Conservation (phyloP, 1,140 invertebrate species). For the Meteorus sp. region DNA sequence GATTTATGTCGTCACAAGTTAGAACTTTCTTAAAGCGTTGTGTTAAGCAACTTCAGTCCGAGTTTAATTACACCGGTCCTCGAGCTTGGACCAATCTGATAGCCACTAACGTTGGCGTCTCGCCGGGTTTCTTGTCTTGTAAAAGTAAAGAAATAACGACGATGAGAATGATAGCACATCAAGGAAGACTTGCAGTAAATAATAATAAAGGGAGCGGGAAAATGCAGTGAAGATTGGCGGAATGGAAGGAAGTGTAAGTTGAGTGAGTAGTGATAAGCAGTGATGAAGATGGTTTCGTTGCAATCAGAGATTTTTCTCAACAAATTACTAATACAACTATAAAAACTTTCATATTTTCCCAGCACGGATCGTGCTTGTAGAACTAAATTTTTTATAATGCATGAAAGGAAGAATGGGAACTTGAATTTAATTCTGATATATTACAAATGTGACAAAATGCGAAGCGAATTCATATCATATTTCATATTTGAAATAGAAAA, state of each 20-base stretch:
- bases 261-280: too few species aligned
- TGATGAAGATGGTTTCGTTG: too few species aligned
- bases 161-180: slow-evolving; percentile 1
- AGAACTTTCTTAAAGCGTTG: slow-evolving; percentile 32
- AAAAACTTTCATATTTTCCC: too few species aligned
- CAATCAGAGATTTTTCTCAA: too few species aligned
- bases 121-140: neutral
- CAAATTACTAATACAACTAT: too few species aligned
- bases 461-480: too few species aligned
- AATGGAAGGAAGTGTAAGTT: neutral
- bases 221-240: neutral
- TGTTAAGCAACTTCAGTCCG: slow-evolving; percentile 42
- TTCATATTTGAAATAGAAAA: slow-evolving; percentile 6
- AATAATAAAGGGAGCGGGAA: neutral
- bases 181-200: neutral
- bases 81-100: slow-evolving; percentile 43
- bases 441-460: too few species aligned
- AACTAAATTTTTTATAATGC: too few species aligned
- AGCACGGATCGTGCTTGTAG: too few species aligned
- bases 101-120: slow-evolving; percentile 31
- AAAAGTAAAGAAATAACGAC: slow-evolving; percentile 9
- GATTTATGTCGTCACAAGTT: slow-evolving; percentile 33
- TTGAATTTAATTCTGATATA: too few species aligned
- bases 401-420: too few species aligned
- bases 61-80: slow-evolving; percentile 45